phyloP scores from a whole-genome alignment of 2,113 vertebrate species.

The Rhegmatorhina hoffmannsi region DNA sequence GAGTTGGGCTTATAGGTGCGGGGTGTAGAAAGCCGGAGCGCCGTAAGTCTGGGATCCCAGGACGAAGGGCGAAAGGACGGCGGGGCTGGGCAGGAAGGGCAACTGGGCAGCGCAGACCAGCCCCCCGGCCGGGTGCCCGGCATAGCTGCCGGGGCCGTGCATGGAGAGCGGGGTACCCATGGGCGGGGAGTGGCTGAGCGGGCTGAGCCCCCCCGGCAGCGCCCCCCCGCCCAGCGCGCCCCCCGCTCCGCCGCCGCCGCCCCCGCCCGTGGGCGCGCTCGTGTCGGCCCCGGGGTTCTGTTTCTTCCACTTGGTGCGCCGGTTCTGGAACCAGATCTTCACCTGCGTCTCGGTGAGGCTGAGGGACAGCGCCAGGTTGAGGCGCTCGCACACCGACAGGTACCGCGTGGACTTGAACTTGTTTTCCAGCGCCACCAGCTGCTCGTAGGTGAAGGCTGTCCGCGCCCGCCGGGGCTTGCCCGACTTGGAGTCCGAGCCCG shows the following conservation, averaged over 20 bases:
- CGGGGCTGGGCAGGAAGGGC: constrained; percentile 91
- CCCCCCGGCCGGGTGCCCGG: constrained; percentile 83
- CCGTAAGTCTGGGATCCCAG: constrained; percentile 94
- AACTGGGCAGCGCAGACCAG: constrained; percentile 90
- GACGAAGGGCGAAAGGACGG: constrained; percentile 94
- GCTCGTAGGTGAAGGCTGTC: constrained; percentile 95
- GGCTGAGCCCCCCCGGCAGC: constrained; percentile 69
- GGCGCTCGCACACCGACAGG: constrained; percentile 92
- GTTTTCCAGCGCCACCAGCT: constrained; percentile 93
- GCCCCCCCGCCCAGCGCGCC: no score
- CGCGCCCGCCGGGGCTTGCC: constrained; percentile 88
- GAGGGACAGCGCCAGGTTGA: constrained; percentile 90
- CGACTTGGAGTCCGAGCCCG: background rate
- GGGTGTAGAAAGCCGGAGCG: constrained; percentile 92
- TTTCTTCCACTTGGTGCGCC: constrained; percentile 98
- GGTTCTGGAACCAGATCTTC: constrained; percentile 99
- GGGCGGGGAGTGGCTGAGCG: constrained; percentile 90
- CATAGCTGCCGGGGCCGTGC: constrained; percentile 86
- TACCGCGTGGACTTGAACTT: constrained; percentile 92
- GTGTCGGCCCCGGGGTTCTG: constrained; percentile 88
- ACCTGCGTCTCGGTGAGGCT: constrained; percentile 96
- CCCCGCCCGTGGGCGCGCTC: background rate
- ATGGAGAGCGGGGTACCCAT: constrained; percentile 88
- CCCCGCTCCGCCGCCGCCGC: background rate
- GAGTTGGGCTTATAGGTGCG: constrained; percentile 84